Percentiles rank a stretch among this genome's conserved stretches.
These are phyloP conservation scores for Bufotes viridis DNA, from an alignment of 2,797 vertebrate species.

Conservation along the genomic window DNA sequence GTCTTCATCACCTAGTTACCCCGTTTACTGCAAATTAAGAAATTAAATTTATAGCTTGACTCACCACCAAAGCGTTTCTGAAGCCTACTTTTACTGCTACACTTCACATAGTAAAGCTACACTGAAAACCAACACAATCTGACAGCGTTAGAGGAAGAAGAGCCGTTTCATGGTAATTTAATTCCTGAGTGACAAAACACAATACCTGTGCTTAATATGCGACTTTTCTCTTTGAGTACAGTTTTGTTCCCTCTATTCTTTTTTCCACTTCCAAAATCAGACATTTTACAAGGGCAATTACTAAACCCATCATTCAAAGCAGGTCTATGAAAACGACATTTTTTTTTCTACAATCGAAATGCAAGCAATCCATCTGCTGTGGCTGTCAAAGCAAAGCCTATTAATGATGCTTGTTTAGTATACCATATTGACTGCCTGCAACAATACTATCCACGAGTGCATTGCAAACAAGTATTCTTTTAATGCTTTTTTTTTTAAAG, in stretches of 20 bases:
- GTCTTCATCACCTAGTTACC: not conserved
- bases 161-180: not conserved
- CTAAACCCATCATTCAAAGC: conserved; percentile 73
- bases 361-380: conserved; percentile 71
- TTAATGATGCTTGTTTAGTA: conserved; percentile 66
- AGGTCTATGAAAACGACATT: conserved; percentile 72
- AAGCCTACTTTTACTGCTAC: not conserved
- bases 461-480: conserved; percentile 77
- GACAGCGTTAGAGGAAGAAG: not conserved
- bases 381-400: conserved; percentile 70
- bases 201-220: conserved; percentile 43
- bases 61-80: not conserved
- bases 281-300: conserved; percentile 73
- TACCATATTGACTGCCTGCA: conserved; percentile 65
- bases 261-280: conserved; percentile 62
- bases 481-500: conserved; percentile 38
- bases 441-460: conserved; percentile 65
- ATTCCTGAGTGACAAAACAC: conserved; percentile 38
- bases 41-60: not conserved
- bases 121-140: conserved; percentile 22
- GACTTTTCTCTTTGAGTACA: conserved; percentile 52
- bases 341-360: conserved; percentile 70
- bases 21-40: not conserved
- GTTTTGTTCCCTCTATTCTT: conserved; percentile 43
- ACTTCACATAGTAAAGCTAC: not conserved